Base-by-base conservation (phyloP, 2,797 vertebrate species). In the Buphagus erythrorhynchus region DNA sequence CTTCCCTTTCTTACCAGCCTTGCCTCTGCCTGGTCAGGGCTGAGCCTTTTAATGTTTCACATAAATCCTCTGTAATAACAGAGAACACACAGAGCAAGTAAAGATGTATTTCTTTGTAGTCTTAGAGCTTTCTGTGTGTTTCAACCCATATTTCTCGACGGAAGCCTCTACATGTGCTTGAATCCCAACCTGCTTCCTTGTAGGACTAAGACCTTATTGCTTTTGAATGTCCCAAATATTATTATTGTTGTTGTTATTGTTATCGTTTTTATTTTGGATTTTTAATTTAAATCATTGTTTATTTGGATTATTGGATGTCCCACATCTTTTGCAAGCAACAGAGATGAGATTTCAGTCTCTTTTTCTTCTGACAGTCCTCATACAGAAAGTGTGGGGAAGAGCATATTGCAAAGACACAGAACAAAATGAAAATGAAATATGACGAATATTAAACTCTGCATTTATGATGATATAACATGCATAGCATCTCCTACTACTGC, bases 231-330 rank as follows among this genome's bases (percentile, higher is more conserved):
- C 55, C 9, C 48, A 33, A 40, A 46, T 13, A 15, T 54, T 38
- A 9, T 35, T 29, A 13, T 13, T 65, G 5, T 45, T 61, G 26
- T 35, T 42, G 9, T 9, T 26, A 13, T 22, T 43, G 38, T n/a
- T 28, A 7, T 6, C 0, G 3, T 14, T 52, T n/a, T 28, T 22
- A 40, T 16, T 67, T 51, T 4, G 4, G 5, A n/a, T 52, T 51
- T 51, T 59, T 19, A 24, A n/a, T 29, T 63, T 13, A 13, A 55
- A 26, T 31, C 49, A 26, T 54, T 35, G 12, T 76, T 61, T 25
- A 9, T 76, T 52, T 33, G 38, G n/a, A 25, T 61, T 46, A 8
- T 5, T 54, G 48, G 13, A 33, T 54, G 18, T 31, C 24, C 14
- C 48, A 33, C 14, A 11, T 26, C 19, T 42, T 88, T 78, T 24